Conservation (phyloP, 2,888 invertebrate genomes). For the Cyclophora punctaria region DNA sequence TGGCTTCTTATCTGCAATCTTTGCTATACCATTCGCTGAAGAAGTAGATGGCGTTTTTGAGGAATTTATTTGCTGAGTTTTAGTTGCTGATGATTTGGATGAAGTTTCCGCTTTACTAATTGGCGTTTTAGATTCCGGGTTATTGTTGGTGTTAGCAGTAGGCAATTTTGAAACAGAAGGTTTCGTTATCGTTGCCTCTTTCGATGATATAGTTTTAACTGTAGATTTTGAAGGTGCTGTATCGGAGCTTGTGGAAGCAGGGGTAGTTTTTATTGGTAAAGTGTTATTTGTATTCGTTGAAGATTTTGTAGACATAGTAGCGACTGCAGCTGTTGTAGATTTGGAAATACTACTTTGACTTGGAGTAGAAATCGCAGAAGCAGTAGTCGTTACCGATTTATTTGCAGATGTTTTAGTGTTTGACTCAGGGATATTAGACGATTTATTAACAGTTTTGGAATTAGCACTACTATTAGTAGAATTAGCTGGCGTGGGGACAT, state of each 20-base stretch:
- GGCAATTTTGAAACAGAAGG: too few relatives aligned
- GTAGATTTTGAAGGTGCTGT: conserved; percentile 9
- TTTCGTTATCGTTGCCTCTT: too few relatives aligned
- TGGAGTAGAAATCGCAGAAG: conserved; percentile 7
- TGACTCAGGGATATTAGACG: background rate
- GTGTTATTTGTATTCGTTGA: conserved; percentile 9
- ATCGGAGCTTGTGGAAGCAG: conserved; percentile 6
- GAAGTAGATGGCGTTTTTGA: conserved; percentile 2
- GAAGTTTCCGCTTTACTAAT: background rate
- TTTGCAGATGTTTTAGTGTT: conserved; percentile 4
- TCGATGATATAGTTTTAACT: conserved; percentile 6
- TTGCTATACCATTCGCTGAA: conserved; percentile 8
- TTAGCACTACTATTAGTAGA: conserved; percentile 1
- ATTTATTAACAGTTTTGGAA: conserved; percentile 1
- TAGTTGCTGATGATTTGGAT: conserved; percentile 5
- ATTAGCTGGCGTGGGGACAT: too few relatives aligned
- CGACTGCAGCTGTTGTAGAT: conserved; percentile 3
- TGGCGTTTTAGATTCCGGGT: too few relatives aligned
- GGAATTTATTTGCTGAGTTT: conserved; percentile 1
- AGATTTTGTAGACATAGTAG: conserved; percentile 3
- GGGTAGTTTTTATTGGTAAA: conserved; percentile 6
- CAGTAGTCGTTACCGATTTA: conserved; percentile 6
- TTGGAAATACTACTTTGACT: conserved; percentile 6
- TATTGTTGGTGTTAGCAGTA: too few relatives aligned
- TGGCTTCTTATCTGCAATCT: conserved; percentile 7